phyloP scores from a whole-genome alignment of 1,140 invertebrate species.

The Nomia melanderi region DNA sequence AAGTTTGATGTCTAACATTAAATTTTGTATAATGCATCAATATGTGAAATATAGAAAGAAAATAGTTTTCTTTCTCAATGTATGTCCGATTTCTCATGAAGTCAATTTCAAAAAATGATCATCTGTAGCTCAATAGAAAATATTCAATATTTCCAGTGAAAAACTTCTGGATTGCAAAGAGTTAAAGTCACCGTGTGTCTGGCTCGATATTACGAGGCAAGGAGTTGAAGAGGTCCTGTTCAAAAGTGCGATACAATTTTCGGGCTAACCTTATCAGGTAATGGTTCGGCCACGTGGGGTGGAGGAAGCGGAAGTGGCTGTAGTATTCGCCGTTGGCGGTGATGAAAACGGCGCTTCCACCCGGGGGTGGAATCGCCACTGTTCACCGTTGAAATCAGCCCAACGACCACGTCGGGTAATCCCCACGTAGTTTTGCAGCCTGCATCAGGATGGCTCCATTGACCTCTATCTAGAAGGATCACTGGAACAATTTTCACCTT shows the following conservation, averaged over 20 bases:
- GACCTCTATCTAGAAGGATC: conserved; percentile 51
- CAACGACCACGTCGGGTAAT: conserved; percentile 61
- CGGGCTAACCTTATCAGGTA: conserved; percentile 74
- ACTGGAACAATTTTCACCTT: conserved; percentile 17
- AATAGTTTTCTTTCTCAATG: too few species aligned
- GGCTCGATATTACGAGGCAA: too few species aligned
- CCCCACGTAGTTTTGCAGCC: conserved; percentile 61
- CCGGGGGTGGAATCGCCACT: conserved; percentile 57
- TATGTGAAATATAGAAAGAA: too few species aligned
- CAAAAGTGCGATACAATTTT: background rate
- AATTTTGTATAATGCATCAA: too few species aligned
- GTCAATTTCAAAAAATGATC: too few species aligned
- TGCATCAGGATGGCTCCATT: conserved; percentile 71
- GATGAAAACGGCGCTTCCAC: conserved; percentile 55
- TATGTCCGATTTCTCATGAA: too few species aligned
- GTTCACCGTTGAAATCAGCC: conserved; percentile 67
- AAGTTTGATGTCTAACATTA: too few species aligned
- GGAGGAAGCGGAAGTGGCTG: conserved; percentile 73
- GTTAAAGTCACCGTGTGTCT: too few species aligned
- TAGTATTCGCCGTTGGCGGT: conserved; percentile 51
- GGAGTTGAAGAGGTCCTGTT: too few species aligned
- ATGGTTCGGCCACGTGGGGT: conserved; percentile 77
- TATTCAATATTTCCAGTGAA: too few species aligned
- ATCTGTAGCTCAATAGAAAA: too few species aligned
- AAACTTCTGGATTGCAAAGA: too few species aligned